These are phyloP conservation scores for Oryzias melastigma DNA, from an alignment of 2,113 vertebrate species.

Conservation along the genomic window DNA sequence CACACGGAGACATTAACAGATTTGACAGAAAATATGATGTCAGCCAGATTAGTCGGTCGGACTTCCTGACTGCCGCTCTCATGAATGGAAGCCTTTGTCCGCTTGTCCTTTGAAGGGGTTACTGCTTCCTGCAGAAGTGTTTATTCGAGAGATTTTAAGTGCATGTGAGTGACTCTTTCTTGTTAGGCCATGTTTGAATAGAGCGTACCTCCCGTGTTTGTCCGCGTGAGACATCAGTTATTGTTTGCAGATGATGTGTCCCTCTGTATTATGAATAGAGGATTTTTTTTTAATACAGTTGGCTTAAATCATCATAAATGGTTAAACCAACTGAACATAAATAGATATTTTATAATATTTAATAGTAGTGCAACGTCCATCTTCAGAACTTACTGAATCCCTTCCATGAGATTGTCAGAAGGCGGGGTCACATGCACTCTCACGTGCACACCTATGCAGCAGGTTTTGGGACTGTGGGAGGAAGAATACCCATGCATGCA, in stretches of 20 bases:
- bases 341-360: neutral
- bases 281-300: slow-evolving; percentile 41
- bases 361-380: too few species aligned
- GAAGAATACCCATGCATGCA: too few species aligned
- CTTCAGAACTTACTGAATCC: too few species aligned
- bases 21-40: slow-evolving; percentile 26
- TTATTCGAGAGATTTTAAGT: slow-evolving; percentile 1
- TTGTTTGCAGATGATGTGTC: slow-evolving; percentile 10
- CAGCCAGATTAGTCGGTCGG: slow-evolving; percentile 8
- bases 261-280: slow-evolving; percentile 13
- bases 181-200: slow-evolving; percentile 1
- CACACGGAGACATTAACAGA: neutral
- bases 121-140: slow-evolving; percentile 1
- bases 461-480: too few species aligned
- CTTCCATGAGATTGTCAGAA: too few species aligned
- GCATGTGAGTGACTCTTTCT: slow-evolving; percentile 3
- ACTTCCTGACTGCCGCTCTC: slow-evolving; percentile 21
- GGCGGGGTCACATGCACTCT: too few species aligned
- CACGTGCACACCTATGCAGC: too few species aligned
- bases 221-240: neutral
- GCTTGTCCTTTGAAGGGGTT: neutral
- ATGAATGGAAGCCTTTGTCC: slow-evolving; percentile 67
- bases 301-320: slow-evolving; percentile 13
- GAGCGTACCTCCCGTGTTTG: neutral
- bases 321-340: slow-evolving; percentile 11